Conservation (phyloP, 37 sponge, comb jelly and placozoan species). For the Crambe crambe region DNA sequence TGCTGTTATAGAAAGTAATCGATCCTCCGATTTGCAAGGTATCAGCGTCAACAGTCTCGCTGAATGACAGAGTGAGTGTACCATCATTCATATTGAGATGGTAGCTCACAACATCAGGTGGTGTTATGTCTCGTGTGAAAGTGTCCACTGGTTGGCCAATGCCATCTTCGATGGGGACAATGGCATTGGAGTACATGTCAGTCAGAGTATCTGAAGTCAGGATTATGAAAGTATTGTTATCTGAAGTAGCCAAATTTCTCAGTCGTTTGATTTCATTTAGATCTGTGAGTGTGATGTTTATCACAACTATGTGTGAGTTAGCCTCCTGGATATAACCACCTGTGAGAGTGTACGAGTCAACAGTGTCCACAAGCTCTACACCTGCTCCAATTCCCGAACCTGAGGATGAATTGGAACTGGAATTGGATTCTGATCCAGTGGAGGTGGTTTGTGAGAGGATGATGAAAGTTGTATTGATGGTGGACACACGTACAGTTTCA, state of each 20-base stretch:
- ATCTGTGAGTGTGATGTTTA: constrained; percentile 75
- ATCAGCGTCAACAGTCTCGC: constrained; percentile 72
- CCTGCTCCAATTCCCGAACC: constrained; percentile 17
- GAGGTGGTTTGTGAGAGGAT: constrained; percentile 45
- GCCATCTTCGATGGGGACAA: constrained; percentile 54
- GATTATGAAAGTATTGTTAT: constrained; percentile 60
- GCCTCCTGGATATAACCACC: constrained; percentile 61
- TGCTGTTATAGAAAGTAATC: constrained; percentile 71
- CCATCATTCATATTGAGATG: constrained; percentile 70
- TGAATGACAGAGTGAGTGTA: constrained; percentile 57
- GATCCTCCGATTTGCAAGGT: constrained; percentile 57
- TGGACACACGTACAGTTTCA: constrained; percentile 83
- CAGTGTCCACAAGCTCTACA: background rate
- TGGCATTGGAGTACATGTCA: constrained; percentile 79
- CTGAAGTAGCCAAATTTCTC: constrained; percentile 64
- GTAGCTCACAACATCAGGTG: constrained; percentile 68
- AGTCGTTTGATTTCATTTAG: constrained; percentile 83
- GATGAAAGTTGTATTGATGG: constrained; percentile 52
- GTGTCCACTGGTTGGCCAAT: constrained; percentile 22
- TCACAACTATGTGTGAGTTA: constrained; percentile 57
- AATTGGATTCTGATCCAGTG: constrained; percentile 1
- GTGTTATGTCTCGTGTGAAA: constrained; percentile 75
- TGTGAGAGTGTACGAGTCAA: constrained; percentile 69
- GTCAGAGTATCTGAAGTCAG: constrained; percentile 33
- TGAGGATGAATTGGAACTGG: background rate